Conservation (phyloP, 2,888 invertebrate genomes). For the Lysandra bellargus region DNA sequence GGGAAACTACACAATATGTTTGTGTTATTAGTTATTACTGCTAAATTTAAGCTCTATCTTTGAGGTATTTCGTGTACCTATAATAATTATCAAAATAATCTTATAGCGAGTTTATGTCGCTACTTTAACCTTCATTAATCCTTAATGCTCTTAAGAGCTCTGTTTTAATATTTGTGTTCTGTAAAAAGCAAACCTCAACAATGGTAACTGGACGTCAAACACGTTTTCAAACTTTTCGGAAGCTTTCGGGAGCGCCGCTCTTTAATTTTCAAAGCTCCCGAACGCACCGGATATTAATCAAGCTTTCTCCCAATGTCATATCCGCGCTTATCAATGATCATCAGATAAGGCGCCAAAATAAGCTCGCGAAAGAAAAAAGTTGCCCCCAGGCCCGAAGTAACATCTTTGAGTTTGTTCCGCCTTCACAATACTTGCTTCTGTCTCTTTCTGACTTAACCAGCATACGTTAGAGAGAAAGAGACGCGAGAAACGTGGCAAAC, state of each 20-base stretch:
- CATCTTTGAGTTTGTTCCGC: slow-evolving; percentile 56
- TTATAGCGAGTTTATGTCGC: no score
- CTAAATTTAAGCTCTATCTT: no score
- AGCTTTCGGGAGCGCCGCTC: background rate
- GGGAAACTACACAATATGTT: no score
- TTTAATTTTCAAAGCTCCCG: background rate
- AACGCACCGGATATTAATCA: slow-evolving; percentile 4
- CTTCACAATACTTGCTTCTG: slow-evolving; percentile 57
- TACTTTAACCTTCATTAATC: no score
- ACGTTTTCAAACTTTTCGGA: background rate
- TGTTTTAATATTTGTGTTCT: no score
- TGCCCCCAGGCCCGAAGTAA: slow-evolving; percentile 58
- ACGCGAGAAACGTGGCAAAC: slow-evolving; percentile 56
- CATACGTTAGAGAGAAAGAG: slow-evolving; percentile 47
- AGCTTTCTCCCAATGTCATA: slow-evolving; percentile 25
- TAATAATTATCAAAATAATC: no score
- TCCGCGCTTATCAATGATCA: slow-evolving; percentile 52
- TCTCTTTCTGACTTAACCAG: slow-evolving; percentile 45
- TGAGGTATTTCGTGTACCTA: no score
- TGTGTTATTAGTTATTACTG: no score
- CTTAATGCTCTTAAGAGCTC: no score
- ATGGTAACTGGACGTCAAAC: no score
- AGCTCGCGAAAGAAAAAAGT: slow-evolving; percentile 57
- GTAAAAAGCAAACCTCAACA: no score
- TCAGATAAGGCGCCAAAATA: slow-evolving; percentile 70